phyloP scores from a whole-genome alignment of 2,113 vertebrate genomes.

The Nibea coibor region DNA sequence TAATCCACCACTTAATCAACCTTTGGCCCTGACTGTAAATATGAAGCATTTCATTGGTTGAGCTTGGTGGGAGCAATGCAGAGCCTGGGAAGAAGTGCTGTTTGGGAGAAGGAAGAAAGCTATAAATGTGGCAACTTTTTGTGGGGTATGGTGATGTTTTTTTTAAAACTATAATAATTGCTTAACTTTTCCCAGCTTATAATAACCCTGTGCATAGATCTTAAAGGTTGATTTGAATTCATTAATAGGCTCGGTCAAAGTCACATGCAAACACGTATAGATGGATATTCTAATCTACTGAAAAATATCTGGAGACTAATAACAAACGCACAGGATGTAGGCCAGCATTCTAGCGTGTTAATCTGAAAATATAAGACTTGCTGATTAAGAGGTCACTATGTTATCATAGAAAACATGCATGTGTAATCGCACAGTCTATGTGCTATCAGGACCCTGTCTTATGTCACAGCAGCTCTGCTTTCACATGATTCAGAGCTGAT shows the following conservation, averaged over 20 bases:
- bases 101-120: neutral
- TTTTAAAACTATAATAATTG: neutral
- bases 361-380: slow-evolving; percentile 61
- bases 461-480: slow-evolving; percentile 53
- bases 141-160: slow-evolving; percentile 11
- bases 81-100: neutral
- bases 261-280: slow-evolving; percentile 27
- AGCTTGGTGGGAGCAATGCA: neutral
- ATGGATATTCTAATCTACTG: slow-evolving; percentile 56
- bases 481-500: slow-evolving; percentile 69
- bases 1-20: neutral
- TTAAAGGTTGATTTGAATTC: slow-evolving; percentile 29
- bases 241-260: slow-evolving; percentile 17
- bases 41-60: neutral
- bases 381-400: slow-evolving; percentile 60
- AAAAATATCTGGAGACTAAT: slow-evolving; percentile 52
- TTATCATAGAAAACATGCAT: slow-evolving; percentile 75
- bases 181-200: slow-evolving; percentile 16
- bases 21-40: neutral
- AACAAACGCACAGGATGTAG: slow-evolving; percentile 40
- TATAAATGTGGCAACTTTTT: neutral
- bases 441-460: slow-evolving; percentile 64
- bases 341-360: slow-evolving; percentile 48
- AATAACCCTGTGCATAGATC: slow-evolving; percentile 28
- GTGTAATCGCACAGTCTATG: slow-evolving; percentile 48